A percentile compares a stretch with the other conserved stretches of the same genome.
Evolutionary conservation across 2,113 vertebrate genomes (phyloP).

Genomic region (Actinemys pallida): DNA sequence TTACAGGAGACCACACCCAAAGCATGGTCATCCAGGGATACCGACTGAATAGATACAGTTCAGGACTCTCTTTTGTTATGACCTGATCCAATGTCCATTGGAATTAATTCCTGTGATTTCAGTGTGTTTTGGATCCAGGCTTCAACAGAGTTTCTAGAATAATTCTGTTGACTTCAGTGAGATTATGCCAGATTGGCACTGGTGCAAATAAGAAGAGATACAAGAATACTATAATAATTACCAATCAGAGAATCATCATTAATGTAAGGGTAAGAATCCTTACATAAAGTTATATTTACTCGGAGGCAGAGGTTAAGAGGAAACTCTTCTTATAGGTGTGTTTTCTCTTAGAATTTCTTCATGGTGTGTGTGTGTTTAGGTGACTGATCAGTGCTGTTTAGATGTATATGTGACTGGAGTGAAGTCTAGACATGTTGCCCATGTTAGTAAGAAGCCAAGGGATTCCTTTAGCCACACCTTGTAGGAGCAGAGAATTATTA

Average conservation of each 20-base stretch:
- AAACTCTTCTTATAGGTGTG: background rate
- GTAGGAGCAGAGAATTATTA: slow-evolving; percentile 13
- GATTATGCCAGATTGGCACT: background rate
- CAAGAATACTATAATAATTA: background rate
- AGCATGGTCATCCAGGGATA: rapidly evolving
- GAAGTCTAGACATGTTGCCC: background rate
- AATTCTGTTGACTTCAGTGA: background rate
- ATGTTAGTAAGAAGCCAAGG: slow-evolving; percentile 5
- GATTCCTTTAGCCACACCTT: background rate
- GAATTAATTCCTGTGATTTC: background rate
- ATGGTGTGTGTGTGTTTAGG: background rate
- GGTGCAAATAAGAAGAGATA: background rate
- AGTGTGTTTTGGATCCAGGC: background rate
- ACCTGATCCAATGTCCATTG: background rate
- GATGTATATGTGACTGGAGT: background rate
- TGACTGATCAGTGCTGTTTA: background rate
- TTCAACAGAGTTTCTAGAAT: background rate
- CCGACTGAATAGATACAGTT: background rate
- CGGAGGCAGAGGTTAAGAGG: background rate
- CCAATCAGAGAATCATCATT: background rate
- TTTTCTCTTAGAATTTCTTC: background rate
- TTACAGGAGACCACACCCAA: background rate
- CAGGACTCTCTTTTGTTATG: background rate
- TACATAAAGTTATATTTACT: background rate
- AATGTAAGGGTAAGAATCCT: background rate